Conservation (phyloP, 2,888 invertebrate genomes). For the Hypena proboscidalis region DNA sequence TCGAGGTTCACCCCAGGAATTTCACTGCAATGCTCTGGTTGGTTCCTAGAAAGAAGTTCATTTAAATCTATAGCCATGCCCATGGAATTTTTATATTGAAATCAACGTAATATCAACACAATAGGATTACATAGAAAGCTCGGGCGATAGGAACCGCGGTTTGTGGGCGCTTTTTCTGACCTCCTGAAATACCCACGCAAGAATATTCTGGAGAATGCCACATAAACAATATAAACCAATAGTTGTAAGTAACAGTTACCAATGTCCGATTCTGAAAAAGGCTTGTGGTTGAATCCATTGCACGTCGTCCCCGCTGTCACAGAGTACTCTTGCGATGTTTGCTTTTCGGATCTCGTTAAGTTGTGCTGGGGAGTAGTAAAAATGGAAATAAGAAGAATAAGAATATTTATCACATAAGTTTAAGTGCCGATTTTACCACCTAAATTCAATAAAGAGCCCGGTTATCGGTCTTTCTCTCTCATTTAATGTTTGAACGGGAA, state of each 20-base stretch:
- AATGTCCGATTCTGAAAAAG: slow-evolving; percentile 29
- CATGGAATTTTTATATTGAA: background rate
- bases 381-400: background rate
- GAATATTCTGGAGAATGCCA: background rate
- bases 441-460: too few relatives aligned
- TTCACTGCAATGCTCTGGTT: slow-evolving; percentile 16
- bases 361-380: slow-evolving; percentile 33
- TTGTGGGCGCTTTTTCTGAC: too few relatives aligned
- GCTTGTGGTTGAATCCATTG: slow-evolving; percentile 69
- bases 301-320: slow-evolving; percentile 89
- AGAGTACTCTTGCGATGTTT: slow-evolving; percentile 88
- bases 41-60: slow-evolving; percentile 26
- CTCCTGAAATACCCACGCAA: background rate
- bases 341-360: slow-evolving; percentile 86
- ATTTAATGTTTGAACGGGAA: background rate
- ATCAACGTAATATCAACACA: too few relatives aligned
- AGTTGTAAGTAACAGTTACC: slow-evolving; percentile 26
- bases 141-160: too few relatives aligned
- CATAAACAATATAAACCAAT: background rate
- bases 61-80: background rate
- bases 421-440: too few relatives aligned
- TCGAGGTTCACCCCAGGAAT: slow-evolving; percentile 21
- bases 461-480: too few relatives aligned
- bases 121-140: too few relatives aligned
- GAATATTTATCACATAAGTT: too few relatives aligned